A percentile compares a stretch with the other conserved stretches of the same genome.
phyloP scores from a whole-genome alignment of 2,797 vertebrate genomes.

The Microctenopoma steveboyesi region DNA sequence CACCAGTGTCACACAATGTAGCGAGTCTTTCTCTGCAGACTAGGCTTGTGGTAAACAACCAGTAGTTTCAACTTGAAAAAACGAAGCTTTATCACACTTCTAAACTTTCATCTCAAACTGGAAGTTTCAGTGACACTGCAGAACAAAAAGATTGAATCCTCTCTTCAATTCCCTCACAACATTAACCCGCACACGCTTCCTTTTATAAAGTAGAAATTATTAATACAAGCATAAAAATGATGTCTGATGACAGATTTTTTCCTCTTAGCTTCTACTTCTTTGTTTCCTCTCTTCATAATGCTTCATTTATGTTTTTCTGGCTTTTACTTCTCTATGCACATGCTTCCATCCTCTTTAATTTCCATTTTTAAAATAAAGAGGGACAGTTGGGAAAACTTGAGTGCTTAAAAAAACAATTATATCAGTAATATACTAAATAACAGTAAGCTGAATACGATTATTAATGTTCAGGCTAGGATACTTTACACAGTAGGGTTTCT shows the following conservation, averaged over 20 bases:
- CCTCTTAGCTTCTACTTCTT: too few relatives aligned
- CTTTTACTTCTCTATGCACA: too few relatives aligned
- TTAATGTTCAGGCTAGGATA: too few relatives aligned
- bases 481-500: neutral
- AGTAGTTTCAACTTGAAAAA: slow-evolving; percentile 34
- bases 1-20: slow-evolving; percentile 15
- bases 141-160: slow-evolving; percentile 28
- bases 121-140: slow-evolving; percentile 45
- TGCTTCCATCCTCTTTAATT: too few relatives aligned
- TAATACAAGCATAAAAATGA: slow-evolving; percentile 17
- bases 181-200: neutral
- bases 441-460: too few relatives aligned
- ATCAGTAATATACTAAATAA: too few relatives aligned
- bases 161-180: slow-evolving; percentile 21
- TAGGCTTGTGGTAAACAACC: slow-evolving; percentile 59
- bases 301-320: too few relatives aligned
- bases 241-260: neutral
- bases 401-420: too few relatives aligned
- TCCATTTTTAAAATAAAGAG: too few relatives aligned
- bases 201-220: slow-evolving; percentile 6
- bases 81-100: slow-evolving; percentile 19
- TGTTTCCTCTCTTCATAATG: too few relatives aligned
- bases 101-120: slow-evolving; percentile 52
- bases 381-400: too few relatives aligned
- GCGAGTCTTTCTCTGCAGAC: slow-evolving; percentile 39